Evolutionary conservation across 2,797 vertebrate genomes (phyloP), one percentile per base, ranked within the genome.

Genomic region (Cossypha dichroa): DNA sequence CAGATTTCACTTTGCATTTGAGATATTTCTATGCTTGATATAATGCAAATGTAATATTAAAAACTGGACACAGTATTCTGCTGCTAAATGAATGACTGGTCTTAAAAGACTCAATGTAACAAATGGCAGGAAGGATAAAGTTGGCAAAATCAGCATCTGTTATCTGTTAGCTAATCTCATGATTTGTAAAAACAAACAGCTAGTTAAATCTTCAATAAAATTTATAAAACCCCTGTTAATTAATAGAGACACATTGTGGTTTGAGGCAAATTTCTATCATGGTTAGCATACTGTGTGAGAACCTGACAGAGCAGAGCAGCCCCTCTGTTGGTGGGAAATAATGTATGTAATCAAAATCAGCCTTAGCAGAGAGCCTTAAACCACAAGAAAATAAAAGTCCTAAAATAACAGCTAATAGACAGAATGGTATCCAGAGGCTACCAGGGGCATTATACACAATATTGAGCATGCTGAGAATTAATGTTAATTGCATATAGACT

Each of bases 121-220:
- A 75, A 86, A 89, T 73, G 55, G 60, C 70, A 95, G 59, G 59
- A 94, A 52, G 26, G 34, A 62, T 85, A 48, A 76, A 88, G 48
- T 59, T 52, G 58, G 29, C 74, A 59, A 85, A 85, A 66, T 79
- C 36, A 55, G 38, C 77, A 85, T 86, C 95, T 96, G 74, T 75
- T 94, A 46, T 78, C 86, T 85, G 55, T 87, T 94, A 86, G 36
- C 67, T 79, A 31, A 74, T 82, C 38, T 79, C 43, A 45, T 59
- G 13, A 82, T 95, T 89, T 92, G 81, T 72, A 51, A 91, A 93
- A 95, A 89, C 56, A 88, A 94, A 40, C 48, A 90, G 5, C 41
- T 58, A 84, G 49, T 88, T 77, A 69, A 45, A 9, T 75, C 34
- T 85, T 88, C 73, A 80, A 23, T 52, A 77, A 80, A 74, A 76